These are phyloP conservation scores for Drosophila bunnanda DNA, from an alignment of 2,888 invertebrate species.

Conservation along the genomic window DNA sequence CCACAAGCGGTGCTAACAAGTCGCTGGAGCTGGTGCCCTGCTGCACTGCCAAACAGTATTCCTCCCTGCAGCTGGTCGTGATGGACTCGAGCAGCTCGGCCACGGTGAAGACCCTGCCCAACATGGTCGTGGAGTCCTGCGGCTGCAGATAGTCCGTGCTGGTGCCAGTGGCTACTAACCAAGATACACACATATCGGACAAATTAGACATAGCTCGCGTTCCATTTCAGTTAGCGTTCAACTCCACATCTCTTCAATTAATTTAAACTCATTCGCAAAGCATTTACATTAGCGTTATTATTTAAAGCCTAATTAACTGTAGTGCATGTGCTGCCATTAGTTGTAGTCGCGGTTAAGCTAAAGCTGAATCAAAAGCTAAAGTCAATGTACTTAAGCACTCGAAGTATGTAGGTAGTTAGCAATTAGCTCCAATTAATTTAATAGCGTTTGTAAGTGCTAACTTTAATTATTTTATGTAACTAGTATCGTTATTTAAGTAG, in stretches of 20 bases:
- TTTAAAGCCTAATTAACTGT: constrained; percentile 44
- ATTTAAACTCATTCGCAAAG: constrained; percentile 61
- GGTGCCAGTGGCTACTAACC: constrained; percentile 1
- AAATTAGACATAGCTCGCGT: constrained; percentile 64
- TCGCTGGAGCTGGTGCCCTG: constrained; percentile 91
- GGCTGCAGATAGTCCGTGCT: constrained; percentile 90
- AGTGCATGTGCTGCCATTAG: constrained; percentile 68
- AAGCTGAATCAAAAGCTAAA: constrained; percentile 42
- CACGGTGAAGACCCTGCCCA: constrained; percentile 91
- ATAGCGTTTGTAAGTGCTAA: constrained; percentile 16
- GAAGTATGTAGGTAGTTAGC: constrained; percentile 58
- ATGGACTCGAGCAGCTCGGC: constrained; percentile 92
- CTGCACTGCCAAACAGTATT: constrained; percentile 93
- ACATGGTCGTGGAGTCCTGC: constrained; percentile 96
- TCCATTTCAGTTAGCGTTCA: constrained; percentile 25
- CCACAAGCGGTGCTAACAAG: constrained; percentile 83
- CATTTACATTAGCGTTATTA: constrained; percentile 55
- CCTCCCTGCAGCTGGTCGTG: constrained; percentile 91
- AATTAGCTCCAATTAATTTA: constrained; percentile 42
- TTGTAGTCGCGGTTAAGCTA: constrained; percentile 51
- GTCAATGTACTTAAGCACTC: constrained; percentile 70
- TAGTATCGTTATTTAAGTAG: constrained; percentile 32
- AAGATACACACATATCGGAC: constrained; percentile 49
- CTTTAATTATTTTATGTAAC: constrained; percentile 9
- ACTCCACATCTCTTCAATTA: constrained; percentile 47